phyloP scores from a whole-genome alignment of 2,797 vertebrate species.

The Apodemus agrarius region DNA sequence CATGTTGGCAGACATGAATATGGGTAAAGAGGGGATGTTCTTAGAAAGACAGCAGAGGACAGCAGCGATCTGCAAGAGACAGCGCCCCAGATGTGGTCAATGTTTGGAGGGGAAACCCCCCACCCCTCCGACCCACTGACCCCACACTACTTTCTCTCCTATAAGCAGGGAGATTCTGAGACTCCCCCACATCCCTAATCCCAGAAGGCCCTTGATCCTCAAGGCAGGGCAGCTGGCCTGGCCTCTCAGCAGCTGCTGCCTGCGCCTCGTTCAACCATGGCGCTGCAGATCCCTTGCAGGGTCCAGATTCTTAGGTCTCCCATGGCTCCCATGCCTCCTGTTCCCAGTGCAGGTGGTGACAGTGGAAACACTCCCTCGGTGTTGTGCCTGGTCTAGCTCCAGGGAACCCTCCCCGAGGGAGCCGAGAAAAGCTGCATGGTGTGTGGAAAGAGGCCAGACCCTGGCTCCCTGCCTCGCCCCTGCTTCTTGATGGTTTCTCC shows the following conservation, averaged over 20 bases:
- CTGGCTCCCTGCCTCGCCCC: not conserved
- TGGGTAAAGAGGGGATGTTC: not conserved
- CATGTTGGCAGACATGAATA: not conserved
- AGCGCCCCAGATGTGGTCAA: not conserved
- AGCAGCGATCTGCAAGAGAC: not conserved
- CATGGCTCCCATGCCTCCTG: not conserved
- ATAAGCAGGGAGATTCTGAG: not conserved
- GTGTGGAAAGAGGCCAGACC: not conserved
- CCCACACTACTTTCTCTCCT: not conserved
- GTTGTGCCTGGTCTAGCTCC: not conserved
- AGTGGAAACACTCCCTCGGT: not conserved
- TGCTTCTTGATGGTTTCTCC: not conserved
- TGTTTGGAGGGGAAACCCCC: not conserved
- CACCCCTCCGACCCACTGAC: too few species aligned
- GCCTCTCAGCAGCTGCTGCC: not conserved
- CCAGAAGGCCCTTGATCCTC: not conserved
- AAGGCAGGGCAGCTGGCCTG: not conserved
- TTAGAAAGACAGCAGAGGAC: not conserved
- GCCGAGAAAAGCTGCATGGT: not conserved
- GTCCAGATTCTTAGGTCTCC: not conserved
- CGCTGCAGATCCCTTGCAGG: not conserved
- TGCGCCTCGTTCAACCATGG: accelerated
- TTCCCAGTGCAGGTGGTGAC: not conserved
- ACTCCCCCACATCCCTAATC: too few species aligned
- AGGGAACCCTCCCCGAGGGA: not conserved